Base-by-base conservation (phyloP, 2,113 vertebrate genomes). In the Paraplagusia blochii region DNA sequence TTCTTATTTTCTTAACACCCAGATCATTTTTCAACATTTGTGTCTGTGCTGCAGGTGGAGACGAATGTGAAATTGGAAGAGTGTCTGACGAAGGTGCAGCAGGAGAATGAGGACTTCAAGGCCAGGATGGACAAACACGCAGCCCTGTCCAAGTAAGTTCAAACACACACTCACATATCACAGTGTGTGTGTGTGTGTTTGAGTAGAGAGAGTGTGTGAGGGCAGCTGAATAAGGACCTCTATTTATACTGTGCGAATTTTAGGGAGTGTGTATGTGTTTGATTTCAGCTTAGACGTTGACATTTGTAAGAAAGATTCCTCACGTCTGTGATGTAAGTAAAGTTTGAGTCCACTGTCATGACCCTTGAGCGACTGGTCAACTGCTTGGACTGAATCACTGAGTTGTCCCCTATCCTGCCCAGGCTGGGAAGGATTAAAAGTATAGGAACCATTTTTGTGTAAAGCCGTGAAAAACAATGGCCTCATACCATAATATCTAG, bases 101-200 rank as follows among this genome's bases (percentile, higher is more conserved):
- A 98, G 85, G 97, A 98, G 83, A 99, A 99, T 0, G 97, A 98
- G 80, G 97, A 97, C 71, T 78, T 95, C 51, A 94, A 87, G 85
- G 95, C 95, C 47, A 87, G 97, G 29, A 98, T 98, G 94, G 93
- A 95, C 79, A 95, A 93, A 84, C 96, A 99, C 15, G 87, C 95
- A 46, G 94, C 94, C 0, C 88, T 98, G 44, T 98, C 96, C 33
- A 96, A 88, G 96, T 99, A 88, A 42, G 80, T 72, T 3, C 5
- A 16, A 1, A 18, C 38, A 0, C 14, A 39, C 4, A 42, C 44
- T 19, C 15, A 49, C 50, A 16, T 19, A 11, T 62, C 38, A 34
- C 18, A 44, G 17, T 59, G 13, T 53, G 35, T 53, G 62, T 61
- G 48, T 50, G 46, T 48, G 22, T n/a, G 22, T 49, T 12, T 15